Conservation (phyloP, 2,888 invertebrate genomes). For the Barypeithes pellucidus region DNA sequence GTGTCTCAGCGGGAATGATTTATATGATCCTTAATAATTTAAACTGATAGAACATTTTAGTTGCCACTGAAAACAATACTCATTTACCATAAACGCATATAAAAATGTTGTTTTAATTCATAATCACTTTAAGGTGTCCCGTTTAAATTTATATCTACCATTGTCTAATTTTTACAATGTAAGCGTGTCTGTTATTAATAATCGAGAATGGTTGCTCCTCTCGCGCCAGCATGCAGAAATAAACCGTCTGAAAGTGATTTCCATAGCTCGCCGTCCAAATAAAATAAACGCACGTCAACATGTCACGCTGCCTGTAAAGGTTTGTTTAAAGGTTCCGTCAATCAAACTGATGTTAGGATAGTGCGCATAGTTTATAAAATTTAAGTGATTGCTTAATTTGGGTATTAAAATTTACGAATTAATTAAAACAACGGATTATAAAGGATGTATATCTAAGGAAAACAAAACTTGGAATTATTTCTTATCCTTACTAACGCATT, state of each 20-base stretch:
- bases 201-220: slow-evolving; percentile 15
- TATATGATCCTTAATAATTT: slow-evolving; percentile 3
- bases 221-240: slow-evolving; percentile 15
- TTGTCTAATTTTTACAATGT: slow-evolving; percentile 30
- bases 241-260: slow-evolving; percentile 27
- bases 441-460: neutral
- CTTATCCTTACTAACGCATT: neutral
- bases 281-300: slow-evolving; percentile 56
- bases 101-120: slow-evolving; percentile 15
- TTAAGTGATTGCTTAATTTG: slow-evolving; percentile 23
- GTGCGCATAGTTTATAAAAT: slow-evolving; percentile 9
- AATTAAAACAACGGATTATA: neutral
- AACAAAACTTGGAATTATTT: neutral
- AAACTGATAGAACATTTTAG: slow-evolving; percentile 23
- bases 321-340: slow-evolving; percentile 56
- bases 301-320: slow-evolving; percentile 52
- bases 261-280: slow-evolving; percentile 21
- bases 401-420: slow-evolving; percentile 2
- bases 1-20: neutral
- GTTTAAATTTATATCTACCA: slow-evolving; percentile 24
- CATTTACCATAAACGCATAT: slow-evolving; percentile 37
- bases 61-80: slow-evolving; percentile 53
- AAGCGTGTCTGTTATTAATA: slow-evolving; percentile 23
- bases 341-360: slow-evolving; percentile 41
- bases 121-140: slow-evolving; percentile 18